Conservation (phyloP, 2,113 vertebrate genomes). For the Rostratula benghalensis region DNA sequence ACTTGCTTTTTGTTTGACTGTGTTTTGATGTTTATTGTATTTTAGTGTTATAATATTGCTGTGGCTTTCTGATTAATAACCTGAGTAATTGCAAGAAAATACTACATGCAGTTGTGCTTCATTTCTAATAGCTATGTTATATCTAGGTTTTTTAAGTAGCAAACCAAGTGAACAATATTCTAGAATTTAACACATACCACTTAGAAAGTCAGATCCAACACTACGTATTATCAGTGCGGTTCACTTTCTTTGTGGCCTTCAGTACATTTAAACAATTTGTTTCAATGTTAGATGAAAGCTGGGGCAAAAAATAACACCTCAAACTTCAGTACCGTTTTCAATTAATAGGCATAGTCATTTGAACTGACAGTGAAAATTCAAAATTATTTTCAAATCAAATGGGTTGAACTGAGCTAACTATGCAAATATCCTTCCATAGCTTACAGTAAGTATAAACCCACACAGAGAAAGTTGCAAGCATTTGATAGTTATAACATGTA, state of each 20-base stretch:
- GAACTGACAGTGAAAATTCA: neutral
- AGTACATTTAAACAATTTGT: neutral
- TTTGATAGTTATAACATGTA: neutral
- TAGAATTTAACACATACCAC: neutral
- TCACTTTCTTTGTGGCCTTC: neutral
- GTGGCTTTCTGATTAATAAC: neutral
- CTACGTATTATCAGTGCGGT: neutral
- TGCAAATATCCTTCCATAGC: neutral
- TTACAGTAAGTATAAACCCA: neutral
- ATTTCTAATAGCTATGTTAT: neutral
- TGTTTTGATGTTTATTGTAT: neutral
- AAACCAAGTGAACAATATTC: neutral
- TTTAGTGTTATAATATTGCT: neutral
- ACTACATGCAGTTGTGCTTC: neutral
- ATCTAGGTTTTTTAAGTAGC: neutral
- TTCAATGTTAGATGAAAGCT: neutral
- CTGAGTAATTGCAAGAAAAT: neutral
- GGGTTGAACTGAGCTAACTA: neutral
- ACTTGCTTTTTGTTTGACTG: neutral
- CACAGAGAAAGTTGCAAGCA: neutral
- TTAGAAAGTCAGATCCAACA: neutral
- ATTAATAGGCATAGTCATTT: neutral
- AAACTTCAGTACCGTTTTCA: neutral
- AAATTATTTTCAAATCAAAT: neutral
- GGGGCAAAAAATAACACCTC: fast-evolving